Percentiles rank a stretch among this genome's conserved stretches.
phyloP scores from a whole-genome alignment of 2,113 vertebrate genomes.

The Gambusia holbrooki region DNA sequence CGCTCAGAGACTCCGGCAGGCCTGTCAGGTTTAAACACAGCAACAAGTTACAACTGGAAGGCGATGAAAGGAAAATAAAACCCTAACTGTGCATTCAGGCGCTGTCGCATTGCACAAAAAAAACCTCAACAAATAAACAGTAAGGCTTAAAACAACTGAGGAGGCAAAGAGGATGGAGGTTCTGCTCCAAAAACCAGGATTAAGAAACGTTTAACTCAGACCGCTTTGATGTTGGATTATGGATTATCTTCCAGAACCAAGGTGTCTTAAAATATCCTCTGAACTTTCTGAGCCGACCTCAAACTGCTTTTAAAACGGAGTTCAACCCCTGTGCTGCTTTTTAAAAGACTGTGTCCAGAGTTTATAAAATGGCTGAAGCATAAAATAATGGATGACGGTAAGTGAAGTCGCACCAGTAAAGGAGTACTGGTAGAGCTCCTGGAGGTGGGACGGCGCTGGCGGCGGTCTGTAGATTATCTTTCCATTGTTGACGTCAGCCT shows the following conservation, averaged over 20 bases:
- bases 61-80: not conserved
- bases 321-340: not conserved
- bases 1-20: conserved; percentile 90
- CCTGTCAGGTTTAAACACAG: conserved; percentile 76
- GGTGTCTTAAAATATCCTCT: not conserved
- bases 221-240: conserved; percentile 51
- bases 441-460: conserved; percentile 83
- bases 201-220: conserved; percentile 15
- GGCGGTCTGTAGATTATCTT: conserved; percentile 91
- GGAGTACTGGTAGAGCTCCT: conserved; percentile 92
- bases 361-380: not conserved
- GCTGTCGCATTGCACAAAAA: not conserved
- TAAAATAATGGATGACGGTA: not conserved
- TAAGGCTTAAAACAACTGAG: conserved; percentile 9
- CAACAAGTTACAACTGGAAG: conserved; percentile 19
- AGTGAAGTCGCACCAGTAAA: conserved; percentile 83
- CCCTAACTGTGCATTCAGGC: not conserved
- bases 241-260: not conserved
- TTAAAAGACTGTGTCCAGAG: rapidly evolving
- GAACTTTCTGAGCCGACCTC: not conserved
- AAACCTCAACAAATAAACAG: not conserved
- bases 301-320: not conserved
- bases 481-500: conserved; percentile 87
- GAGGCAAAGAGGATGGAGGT: conserved; percentile 15
- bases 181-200: conserved; percentile 35